These are phyloP conservation scores for Chelon auratus DNA, from an alignment of 2,797 vertebrate species.

Conservation along the genomic window DNA sequence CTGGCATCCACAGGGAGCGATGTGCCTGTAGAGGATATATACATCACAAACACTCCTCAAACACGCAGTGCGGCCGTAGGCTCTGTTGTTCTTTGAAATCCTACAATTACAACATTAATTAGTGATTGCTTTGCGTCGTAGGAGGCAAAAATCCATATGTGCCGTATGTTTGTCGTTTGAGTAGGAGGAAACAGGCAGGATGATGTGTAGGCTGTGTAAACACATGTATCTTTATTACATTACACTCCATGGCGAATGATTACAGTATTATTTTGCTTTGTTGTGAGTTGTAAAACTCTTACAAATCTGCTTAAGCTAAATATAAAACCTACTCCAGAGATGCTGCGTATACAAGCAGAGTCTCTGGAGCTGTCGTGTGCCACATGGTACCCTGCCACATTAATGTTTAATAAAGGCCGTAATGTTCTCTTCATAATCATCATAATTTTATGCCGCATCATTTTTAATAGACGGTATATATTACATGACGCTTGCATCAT, in stretches of 20 bases:
- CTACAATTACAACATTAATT: constrained; percentile 6
- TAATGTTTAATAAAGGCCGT: constrained; percentile 35
- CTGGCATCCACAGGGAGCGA: constrained; percentile 41
- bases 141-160: constrained; percentile 40
- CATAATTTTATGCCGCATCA: constrained; percentile 15
- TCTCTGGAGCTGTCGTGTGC: not conserved
- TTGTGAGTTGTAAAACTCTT: not conserved
- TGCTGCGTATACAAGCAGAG: not conserved
- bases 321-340: constrained; percentile 7
- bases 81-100: constrained; percentile 15
- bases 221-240: constrained; percentile 29
- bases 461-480: constrained; percentile 1
- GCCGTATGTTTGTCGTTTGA: not conserved
- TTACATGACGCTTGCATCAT: not conserved
- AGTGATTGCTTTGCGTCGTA: constrained; percentile 21
- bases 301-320: constrained; percentile 14
- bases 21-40: constrained; percentile 56
- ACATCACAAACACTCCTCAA: constrained; percentile 23
- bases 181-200: not conserved
- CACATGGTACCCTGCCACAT: constrained; percentile 6
- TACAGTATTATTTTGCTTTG: constrained; percentile 5
- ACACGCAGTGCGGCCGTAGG: constrained; percentile 1
- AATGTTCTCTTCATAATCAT: constrained; percentile 25
- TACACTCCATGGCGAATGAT: constrained; percentile 23
- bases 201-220: constrained; percentile 20